Percentiles rank a stretch among this genome's conserved stretches.
phyloP scores from a whole-genome alignment of 2,888 invertebrate species.

The Iphiclides podalirius region DNA sequence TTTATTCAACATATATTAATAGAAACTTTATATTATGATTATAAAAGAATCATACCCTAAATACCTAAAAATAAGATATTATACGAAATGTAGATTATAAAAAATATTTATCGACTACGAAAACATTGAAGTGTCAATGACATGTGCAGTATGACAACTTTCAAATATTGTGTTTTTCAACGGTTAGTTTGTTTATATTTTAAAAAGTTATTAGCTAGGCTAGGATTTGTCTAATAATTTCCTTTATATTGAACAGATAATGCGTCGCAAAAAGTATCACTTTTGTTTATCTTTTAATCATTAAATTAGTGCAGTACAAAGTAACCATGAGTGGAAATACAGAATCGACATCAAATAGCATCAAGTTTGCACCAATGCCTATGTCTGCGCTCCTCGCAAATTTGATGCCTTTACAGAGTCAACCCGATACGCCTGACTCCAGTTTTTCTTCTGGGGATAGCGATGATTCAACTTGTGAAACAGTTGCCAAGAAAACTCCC shows the following conservation, averaged over 20 bases:
- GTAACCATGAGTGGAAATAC: constrained; percentile 55
- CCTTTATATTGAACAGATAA: too few relatives aligned
- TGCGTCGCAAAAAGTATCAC: background rate
- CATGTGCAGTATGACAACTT: constrained; percentile 3
- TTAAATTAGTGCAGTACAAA: constrained; percentile 15
- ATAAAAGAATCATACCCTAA: too few relatives aligned
- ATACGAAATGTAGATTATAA: too few relatives aligned
- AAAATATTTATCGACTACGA: too few relatives aligned
- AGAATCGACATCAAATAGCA: constrained; percentile 63
- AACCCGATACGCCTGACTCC: constrained; percentile 48
- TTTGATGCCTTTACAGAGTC: constrained; percentile 54
- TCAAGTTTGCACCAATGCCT: constrained; percentile 70
- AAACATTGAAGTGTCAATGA: too few relatives aligned
- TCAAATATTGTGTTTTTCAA: constrained; percentile 12
- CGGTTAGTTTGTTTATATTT: constrained; percentile 7
- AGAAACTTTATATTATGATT: too few relatives aligned
- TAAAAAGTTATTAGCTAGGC: too few relatives aligned
- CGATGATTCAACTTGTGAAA: constrained; percentile 54
- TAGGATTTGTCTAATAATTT: too few relatives aligned
- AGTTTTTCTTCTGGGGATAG: constrained; percentile 62
- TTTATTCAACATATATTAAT: too few relatives aligned
- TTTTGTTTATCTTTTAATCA: constrained; percentile 22
- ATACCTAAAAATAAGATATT: too few relatives aligned
- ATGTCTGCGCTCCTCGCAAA: constrained; percentile 68
- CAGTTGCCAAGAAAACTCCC: constrained; percentile 44